Conservation (phyloP, 2,113 vertebrate genomes). For the Enhydra lutris region DNA sequence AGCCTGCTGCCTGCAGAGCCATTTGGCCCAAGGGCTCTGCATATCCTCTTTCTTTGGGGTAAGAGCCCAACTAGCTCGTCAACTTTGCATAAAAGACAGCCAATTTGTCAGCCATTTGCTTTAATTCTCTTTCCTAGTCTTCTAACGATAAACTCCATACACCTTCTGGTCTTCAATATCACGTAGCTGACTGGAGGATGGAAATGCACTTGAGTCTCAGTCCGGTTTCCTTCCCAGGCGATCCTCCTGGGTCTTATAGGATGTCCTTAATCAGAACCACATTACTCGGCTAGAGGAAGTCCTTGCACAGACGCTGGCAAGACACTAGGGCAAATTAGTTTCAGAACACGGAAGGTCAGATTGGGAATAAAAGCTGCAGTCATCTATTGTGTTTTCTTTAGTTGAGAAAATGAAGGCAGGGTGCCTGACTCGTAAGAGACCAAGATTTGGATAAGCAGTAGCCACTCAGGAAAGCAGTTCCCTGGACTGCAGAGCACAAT, state of each 20-base stretch:
- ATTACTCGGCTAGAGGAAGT: conserved; percentile 90
- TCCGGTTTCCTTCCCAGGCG: conserved; percentile 83
- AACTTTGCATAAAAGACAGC: conserved; percentile 79
- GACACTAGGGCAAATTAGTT: conserved; percentile 87
- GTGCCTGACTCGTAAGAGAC: conserved; percentile 51
- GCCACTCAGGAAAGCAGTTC: conserved; percentile 36
- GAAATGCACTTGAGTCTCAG: conserved; percentile 85
- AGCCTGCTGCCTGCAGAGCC: conserved; percentile 75
- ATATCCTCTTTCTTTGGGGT: conserved; percentile 72
- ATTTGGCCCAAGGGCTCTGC: conserved; percentile 81
- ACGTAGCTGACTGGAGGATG: conserved; percentile 86
- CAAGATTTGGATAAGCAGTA: conserved; percentile 35
- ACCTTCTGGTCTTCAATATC: conserved; percentile 89
- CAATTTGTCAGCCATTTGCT: conserved; percentile 85
- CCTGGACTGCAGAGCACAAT: not conserved
- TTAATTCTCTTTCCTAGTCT: conserved; percentile 78
- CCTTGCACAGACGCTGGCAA: conserved; percentile 85
- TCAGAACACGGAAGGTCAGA: conserved; percentile 82
- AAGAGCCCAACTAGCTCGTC: conserved; percentile 74
- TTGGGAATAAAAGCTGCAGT: conserved; percentile 79
- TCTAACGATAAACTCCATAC: conserved; percentile 73
- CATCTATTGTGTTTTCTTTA: conserved; percentile 78
- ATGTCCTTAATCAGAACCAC: conserved; percentile 94
- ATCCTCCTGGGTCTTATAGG: conserved; percentile 87
- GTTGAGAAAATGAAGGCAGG: conserved; percentile 69